Conservation (phyloP, 2,113 vertebrate species). For the Tachysurus fulvidraco region DNA sequence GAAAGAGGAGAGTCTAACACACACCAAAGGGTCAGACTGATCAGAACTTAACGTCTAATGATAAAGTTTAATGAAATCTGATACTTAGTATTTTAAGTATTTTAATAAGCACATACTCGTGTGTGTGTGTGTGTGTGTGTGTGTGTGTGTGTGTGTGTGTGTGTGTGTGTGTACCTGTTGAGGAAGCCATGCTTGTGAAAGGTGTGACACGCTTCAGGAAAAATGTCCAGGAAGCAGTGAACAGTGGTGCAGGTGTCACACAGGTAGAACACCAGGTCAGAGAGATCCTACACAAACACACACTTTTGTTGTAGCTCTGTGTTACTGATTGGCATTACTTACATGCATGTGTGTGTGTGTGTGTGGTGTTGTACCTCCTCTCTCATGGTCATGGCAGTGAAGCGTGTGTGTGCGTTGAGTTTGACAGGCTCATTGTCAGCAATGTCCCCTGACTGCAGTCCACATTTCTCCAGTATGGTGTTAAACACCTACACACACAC, state of each 20-base stretch:
- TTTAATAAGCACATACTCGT: not conserved
- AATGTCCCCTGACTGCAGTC: conserved; percentile 80
- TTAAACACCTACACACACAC: conserved; percentile 80
- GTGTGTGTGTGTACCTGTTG: conserved; percentile 75
- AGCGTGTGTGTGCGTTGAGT: conserved; percentile 72
- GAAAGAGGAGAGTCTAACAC: conserved; percentile 83
- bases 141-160: not conserved
- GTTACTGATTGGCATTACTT: too few relatives aligned
- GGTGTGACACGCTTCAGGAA: conserved; percentile 82
- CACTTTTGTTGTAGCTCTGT: not conserved
- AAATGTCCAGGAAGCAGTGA: conserved; percentile 92
- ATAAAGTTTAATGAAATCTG: not conserved
- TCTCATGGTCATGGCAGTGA: conserved; percentile 80
- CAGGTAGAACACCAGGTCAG: conserved; percentile 85
- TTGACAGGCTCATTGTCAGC: conserved; percentile 79
- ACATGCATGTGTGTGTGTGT: not conserved
- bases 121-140: not conserved
- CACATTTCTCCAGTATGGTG: conserved; percentile 83
- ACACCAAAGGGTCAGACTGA: not conserved
- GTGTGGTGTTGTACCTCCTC: conserved; percentile 75
- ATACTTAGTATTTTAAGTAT: not conserved
- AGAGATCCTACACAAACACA: conserved; percentile 77
- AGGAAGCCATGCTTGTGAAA: conserved; percentile 89
- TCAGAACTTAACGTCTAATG: not conserved
- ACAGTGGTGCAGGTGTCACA: conserved; percentile 91